Conservation (phyloP, 2,888 invertebrate genomes). For the Horisme vitalbata region DNA sequence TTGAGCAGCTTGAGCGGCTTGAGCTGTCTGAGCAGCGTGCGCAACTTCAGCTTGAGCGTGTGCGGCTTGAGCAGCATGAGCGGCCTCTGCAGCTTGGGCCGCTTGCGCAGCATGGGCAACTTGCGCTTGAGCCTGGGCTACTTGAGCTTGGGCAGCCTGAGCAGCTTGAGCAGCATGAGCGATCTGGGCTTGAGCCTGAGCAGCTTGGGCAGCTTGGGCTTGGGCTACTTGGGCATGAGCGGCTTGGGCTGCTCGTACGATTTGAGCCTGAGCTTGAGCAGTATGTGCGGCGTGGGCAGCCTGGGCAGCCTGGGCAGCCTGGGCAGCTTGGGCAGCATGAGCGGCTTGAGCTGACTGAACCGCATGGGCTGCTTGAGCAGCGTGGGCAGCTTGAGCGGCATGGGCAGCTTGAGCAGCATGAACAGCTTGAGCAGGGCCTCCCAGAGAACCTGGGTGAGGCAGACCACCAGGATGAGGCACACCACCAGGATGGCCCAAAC, state of each 20-base stretch:
- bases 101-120: conserved; percentile 26
- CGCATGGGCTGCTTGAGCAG: conserved; percentile 27
- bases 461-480: conserved; percentile 7
- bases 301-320: conserved; percentile 25
- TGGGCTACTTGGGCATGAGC: conserved; percentile 25
- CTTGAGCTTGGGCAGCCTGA: conserved; percentile 32
- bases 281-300: conserved; percentile 27
- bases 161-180: conserved; percentile 29
- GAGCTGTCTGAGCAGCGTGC: conserved; percentile 21
- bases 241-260: conserved; percentile 21
- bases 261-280: conserved; percentile 27
- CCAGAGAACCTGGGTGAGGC: conserved; percentile 18
- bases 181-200: conserved; percentile 24
- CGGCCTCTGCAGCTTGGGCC: conserved; percentile 25
- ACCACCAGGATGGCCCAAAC: too few species aligned
- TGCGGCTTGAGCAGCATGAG: conserved; percentile 27
- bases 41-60: conserved; percentile 21
- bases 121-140: conserved; percentile 23
- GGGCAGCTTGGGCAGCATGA: conserved; percentile 30
- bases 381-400: conserved; percentile 25
- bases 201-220: conserved; percentile 27
- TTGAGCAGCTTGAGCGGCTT: conserved; percentile 23
- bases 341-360: conserved; percentile 24
- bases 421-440: conserved; percentile 24
- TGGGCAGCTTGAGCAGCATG: conserved; percentile 29